Base-by-base conservation (phyloP, 2,113 vertebrate genomes). In the Gambusia affinis region DNA sequence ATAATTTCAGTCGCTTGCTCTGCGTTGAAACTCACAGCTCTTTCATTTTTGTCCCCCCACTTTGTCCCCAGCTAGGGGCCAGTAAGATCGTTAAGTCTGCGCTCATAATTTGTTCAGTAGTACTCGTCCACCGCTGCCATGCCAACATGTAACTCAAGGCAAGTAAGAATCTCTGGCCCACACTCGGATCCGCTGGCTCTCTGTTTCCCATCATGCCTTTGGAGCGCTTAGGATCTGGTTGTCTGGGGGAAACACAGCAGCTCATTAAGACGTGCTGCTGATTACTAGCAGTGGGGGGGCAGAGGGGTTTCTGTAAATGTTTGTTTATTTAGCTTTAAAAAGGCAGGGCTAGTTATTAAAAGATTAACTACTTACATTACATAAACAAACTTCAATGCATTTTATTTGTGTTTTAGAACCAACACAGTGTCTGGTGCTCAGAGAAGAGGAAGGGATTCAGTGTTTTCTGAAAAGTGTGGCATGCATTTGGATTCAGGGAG, bases 51-150 rank as follows among this genome's bases (percentile, higher is more conserved):
- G 92, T 95, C 92, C 93, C 94, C 93, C 92, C 92, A 94, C 92
- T 94, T 94, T 94, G 93, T 94, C 93, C 94, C 94, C 94, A 95
- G 94, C 93, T 94, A 95, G 93, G 94, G 94, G 93, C 93, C 93
- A 76, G 91, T 95, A 95, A 94, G 94, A 94, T 94, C 93, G 91
- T 95, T 94, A 95, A 93, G 93, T 94, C 94, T 92, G 91, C 93
- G 92, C 93, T 92, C 92, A 92, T 95, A 94, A 91, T 94, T 94
- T 95, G 93, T 94, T 94, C 94, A 94, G 92, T 94, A 95, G 91
- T 93, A 88, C 92, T 95, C 92, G 93, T 89, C 94, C 92, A 91
- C 94, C 92, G 94, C 93, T 93, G 93, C 94, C 92, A 94, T 95
- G 94, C 92, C 94, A 94, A 93, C 94, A 93, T 93, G 92, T 94